Base-by-base conservation (phyloP, 2,113 vertebrate genomes). In the Cynoglossus semilaevis region DNA sequence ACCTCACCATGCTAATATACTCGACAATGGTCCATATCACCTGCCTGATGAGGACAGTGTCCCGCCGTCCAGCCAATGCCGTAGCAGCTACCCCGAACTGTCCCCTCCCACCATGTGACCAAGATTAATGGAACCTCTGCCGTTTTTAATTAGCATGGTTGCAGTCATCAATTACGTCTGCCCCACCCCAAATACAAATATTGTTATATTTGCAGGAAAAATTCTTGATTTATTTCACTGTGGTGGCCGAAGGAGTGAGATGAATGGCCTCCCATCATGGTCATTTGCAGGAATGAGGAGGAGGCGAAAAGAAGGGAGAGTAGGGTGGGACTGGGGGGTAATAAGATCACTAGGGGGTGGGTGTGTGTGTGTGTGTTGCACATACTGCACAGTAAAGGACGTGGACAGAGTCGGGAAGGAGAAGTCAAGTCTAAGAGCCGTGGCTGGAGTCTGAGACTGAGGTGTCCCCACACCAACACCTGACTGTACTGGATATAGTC, bases 171-270 rank as follows among this genome's bases (percentile, higher is more conserved):
- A 94, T 97, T 97, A 96, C 89, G 90, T 60, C 82, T 76, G 90
- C 76, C 90, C 84, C 83, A 84, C 83, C 83, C 85, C 90, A 93
- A 94, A 93, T 94, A 95, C 93, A 97, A 96, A 98, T 95, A 98
- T 97, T 97, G 93, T 96, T 98, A 95, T 96, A 94, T 98, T 96
- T 95, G 89, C 91, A 88, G 51, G 72, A 37, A 63, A 93, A 91
- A 93, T 92, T 92, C 91, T 92, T 97, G 94, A 95, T 96, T 96
- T 96, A 97, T 96, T 95, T 95, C 93, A 91, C 94, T 93, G 87
- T 90, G 92, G 88, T 92, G 93, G 90, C 92, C 89, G 76, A 88
- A 82, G 90, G 93, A 95, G 94, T 93, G 94, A 95, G 95, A 96
- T 94, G 94, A 96, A 98, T 96, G 94, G 91, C 90, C 91, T 94